These are phyloP conservation scores for Anorthoa munda DNA, from an alignment of 2,888 invertebrate species.

Conservation along the genomic window DNA sequence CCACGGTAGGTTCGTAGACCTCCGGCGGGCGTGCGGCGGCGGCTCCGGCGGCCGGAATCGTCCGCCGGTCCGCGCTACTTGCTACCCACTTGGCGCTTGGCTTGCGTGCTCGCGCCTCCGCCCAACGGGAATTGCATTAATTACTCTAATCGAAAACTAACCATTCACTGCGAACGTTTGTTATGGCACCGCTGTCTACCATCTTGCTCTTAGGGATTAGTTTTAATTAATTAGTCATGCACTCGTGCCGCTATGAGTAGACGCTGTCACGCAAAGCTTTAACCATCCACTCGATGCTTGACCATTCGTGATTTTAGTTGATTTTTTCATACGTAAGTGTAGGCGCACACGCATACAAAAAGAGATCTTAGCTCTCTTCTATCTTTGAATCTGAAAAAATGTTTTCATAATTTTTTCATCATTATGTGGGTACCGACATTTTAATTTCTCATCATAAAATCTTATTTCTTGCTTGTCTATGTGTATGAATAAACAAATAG, in stretches of 20 bases:
- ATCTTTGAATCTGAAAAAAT: slow-evolving; percentile 4
- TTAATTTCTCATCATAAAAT: slow-evolving; percentile 1
- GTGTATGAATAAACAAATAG: not conserved
- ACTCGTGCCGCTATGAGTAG: slow-evolving; percentile 45
- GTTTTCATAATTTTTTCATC: slow-evolving; percentile 18
- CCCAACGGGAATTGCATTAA: slow-evolving; percentile 75
- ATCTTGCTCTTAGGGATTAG: slow-evolving; percentile 60
- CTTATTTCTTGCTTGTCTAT: not conserved
- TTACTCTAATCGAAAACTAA: slow-evolving; percentile 85
- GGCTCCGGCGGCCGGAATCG: slow-evolving; percentile 26
- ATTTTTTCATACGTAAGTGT: slow-evolving; percentile 39
- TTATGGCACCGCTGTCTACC: slow-evolving; percentile 52
- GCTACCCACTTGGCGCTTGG: slow-evolving; percentile 71
- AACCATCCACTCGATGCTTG: slow-evolving; percentile 31
- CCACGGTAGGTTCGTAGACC: slow-evolving; percentile 88
- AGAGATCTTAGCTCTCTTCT: slow-evolving; percentile 22
- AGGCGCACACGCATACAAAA: slow-evolving; percentile 44
- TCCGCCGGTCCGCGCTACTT: slow-evolving; percentile 54
- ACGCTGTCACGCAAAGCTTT: slow-evolving; percentile 61
- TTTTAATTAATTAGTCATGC: slow-evolving; percentile 66
- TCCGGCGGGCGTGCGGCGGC: slow-evolving; percentile 62
- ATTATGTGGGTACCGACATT: not conserved
- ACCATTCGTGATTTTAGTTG: slow-evolving; percentile 46
- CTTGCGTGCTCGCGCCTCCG: slow-evolving; percentile 79
- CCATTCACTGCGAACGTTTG: slow-evolving; percentile 59